Conservation (phyloP, 2,888 invertebrate species). For the Oscheius sp. region DNA sequence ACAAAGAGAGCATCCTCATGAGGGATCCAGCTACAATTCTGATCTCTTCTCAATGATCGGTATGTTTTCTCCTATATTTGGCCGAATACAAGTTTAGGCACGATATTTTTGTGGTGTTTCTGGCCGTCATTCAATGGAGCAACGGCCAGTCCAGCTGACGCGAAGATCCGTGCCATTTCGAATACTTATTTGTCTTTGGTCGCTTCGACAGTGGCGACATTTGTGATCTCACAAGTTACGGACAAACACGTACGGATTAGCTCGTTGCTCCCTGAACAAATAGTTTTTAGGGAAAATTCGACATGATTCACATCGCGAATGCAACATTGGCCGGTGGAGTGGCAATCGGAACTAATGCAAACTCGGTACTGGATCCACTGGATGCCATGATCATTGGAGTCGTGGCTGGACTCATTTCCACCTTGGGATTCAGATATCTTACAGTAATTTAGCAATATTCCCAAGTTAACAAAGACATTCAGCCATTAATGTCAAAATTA, state of each 20-base stretch:
- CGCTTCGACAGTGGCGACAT: conserved; percentile 83
- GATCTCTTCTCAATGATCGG: conserved; percentile 95
- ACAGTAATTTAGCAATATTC: conserved; percentile 41
- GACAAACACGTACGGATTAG: conserved; percentile 72
- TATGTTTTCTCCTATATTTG: conserved; percentile 73
- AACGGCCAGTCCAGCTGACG: conserved; percentile 74
- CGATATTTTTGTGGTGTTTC: conserved; percentile 92
- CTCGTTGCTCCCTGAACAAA: not conserved
- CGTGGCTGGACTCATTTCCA: conserved; percentile 65
- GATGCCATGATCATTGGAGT: conserved; percentile 69
- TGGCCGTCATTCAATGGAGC: conserved; percentile 95
- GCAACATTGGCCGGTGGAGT: conserved; percentile 74
- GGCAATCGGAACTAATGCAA: conserved; percentile 70
- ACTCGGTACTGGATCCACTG: conserved; percentile 73
- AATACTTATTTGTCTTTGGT: conserved; percentile 91
- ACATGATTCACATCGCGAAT: conserved; percentile 75
- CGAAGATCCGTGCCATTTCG: conserved; percentile 81
- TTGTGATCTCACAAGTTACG: conserved; percentile 84
- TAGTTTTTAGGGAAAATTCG: conserved; percentile 50
- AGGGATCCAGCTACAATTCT: conserved; percentile 85
- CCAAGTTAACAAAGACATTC: conserved; percentile 55
- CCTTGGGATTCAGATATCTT: conserved; percentile 53
- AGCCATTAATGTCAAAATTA: conserved; percentile 82
- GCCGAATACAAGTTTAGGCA: conserved; percentile 78
- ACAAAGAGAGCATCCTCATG: conserved; percentile 72